Conservation (phyloP, 2,797 vertebrate genomes). For the Vireo griseus region DNA sequence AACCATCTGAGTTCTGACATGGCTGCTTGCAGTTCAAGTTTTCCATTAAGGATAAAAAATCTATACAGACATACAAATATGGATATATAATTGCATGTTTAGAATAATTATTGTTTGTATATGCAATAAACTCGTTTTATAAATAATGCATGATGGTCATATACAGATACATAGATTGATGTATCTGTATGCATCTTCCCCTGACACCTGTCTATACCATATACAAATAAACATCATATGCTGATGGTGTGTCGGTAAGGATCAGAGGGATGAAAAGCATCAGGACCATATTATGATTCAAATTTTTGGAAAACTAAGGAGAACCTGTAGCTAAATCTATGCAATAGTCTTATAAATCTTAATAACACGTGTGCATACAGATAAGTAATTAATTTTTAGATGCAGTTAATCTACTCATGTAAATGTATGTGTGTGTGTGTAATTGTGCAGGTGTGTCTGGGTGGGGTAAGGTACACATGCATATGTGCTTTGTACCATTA, state of each 20-base stretch:
- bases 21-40: conserved; percentile 79
- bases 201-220: background rate
- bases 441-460: conserved; percentile 37
- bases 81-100: conserved; percentile 56
- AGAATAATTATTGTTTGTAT: conserved; percentile 53
- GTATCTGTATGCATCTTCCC: background rate
- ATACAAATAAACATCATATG: background rate
- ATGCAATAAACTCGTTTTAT: conserved; percentile 3
- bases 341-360: background rate
- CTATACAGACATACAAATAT: conserved; percentile 42
- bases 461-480: background rate
- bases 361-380: conserved; percentile 40
- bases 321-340: conserved; percentile 24
- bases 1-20: conserved; percentile 92
- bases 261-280: background rate
- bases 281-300: background rate
- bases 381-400: conserved; percentile 57
- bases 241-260: background rate
- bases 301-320: background rate
- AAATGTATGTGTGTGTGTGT: conserved; percentile 8
- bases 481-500: background rate
- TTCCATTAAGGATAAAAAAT: conserved; percentile 71
- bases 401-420: conserved; percentile 42
- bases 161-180: background rate
- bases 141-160: conserved; percentile 10